Evolutionary conservation across 2,888 invertebrate species (phyloP), one percentile per base, ranked within the genome.

Genomic region (Cistogaster globosa): DNA sequence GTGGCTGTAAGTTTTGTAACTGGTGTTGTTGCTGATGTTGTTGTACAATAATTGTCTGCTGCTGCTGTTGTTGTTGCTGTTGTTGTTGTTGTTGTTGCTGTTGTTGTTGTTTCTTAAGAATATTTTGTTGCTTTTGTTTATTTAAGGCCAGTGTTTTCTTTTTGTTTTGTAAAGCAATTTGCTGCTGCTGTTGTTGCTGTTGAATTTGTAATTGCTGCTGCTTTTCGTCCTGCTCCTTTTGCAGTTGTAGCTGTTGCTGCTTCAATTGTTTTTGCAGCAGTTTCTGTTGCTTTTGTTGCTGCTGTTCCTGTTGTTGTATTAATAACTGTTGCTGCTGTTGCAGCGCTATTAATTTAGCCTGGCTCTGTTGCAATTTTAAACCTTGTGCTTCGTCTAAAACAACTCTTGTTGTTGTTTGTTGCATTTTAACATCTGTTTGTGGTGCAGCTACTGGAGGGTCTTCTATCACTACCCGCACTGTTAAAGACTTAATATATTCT

Each of bases 401-500:
- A 14, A 80, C 57, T 4, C 83, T 87, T 57, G 76, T 51, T 1
- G 32, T 65, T 14, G 68, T 88, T 26, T 87, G 87, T 18, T 82
- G 76, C 58, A 83, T 82, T 63, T 82, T 83, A 6, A 79, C 42
- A 22, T 80, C 72, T 5, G 38, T 32, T 62, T 58, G 69, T 42
- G 78, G 57, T 45, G 71, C 14, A 87, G 87, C n/a, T 42, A n/a
- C 20, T 42, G 58, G 53, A 88, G 69, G 2, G 45, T 91, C 92
- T 74, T 93, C 92, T 12, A 90, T 89, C 0, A 90, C 91, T 7
- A 91, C 88, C 16, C 92, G 90, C 8, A 93, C 92, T 1, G 93
- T 93, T 32, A 93, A 82, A 3, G 91, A 90, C 82, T 90, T 92
- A 1, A 93, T 92, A 79, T 93, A 94, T 48, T 94, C 94, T 2